Conservation (phyloP, 1,140 invertebrate species). For the Pinna nobilis region DNA sequence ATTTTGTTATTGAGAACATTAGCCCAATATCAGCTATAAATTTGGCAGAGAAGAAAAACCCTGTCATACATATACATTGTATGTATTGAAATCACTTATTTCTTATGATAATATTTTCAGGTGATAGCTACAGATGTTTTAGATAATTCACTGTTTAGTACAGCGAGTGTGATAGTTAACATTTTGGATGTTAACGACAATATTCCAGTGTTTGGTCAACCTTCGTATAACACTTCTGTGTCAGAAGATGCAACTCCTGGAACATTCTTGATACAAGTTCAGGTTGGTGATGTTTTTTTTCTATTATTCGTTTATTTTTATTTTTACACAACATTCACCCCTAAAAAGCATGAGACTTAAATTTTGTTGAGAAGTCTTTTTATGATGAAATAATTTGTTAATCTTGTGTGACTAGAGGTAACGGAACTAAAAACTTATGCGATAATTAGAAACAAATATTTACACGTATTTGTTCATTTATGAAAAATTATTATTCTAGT, state of each 20-base stretch:
- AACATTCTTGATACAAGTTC: slow-evolving; percentile 4
- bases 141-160: slow-evolving; percentile 65
- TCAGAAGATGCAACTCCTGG: slow-evolving; percentile 81
- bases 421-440: too few species aligned
- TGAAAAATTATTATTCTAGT: too few species aligned
- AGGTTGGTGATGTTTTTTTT: background rate
- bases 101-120: slow-evolving; percentile 74
- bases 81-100: background rate
- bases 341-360: too few species aligned
- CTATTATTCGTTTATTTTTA: background rate
- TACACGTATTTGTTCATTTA: too few species aligned
- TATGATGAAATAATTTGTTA: too few species aligned
- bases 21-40: background rate
- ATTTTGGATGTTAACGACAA: slow-evolving; percentile 68
- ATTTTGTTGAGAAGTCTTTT: too few species aligned
- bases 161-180: slow-evolving; percentile 52
- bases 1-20: too few species aligned
- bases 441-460: too few species aligned
- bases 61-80: background rate
- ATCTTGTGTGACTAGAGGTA: too few species aligned
- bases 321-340: too few species aligned
- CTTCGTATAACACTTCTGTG: slow-evolving; percentile 83
- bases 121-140: slow-evolving; percentile 74
- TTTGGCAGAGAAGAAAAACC: background rate
- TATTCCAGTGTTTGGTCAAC: slow-evolving; percentile 70